Evolutionary conservation across 2,888 invertebrate genomes (phyloP).

Genomic region (Elysia crispata): DNA sequence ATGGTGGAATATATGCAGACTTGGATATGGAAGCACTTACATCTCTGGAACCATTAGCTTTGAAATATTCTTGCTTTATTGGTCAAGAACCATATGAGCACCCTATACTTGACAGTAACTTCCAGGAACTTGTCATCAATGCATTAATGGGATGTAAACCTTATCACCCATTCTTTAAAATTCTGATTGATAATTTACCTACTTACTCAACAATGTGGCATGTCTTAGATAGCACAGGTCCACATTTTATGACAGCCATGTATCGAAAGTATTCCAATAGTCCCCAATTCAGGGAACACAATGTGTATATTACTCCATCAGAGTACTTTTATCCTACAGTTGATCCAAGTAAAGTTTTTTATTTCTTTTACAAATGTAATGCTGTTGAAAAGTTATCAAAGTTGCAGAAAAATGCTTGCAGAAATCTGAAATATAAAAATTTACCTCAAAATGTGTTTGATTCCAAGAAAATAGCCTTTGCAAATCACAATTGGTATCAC

Average conservation of each 20-base stretch:
- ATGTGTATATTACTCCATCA: slow-evolving; percentile 66
- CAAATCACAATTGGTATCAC: slow-evolving; percentile 72
- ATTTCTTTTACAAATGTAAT: slow-evolving; percentile 63
- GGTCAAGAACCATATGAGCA: slow-evolving; percentile 72
- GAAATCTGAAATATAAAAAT: slow-evolving; percentile 61
- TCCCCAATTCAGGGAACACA: slow-evolving; percentile 23
- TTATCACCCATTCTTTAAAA: slow-evolving; percentile 70
- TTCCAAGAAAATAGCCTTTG: slow-evolving; percentile 57
- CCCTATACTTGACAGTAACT: slow-evolving; percentile 68
- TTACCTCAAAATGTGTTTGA: slow-evolving; percentile 54
- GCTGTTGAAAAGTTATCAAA: slow-evolving; percentile 57
- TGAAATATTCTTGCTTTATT: slow-evolving; percentile 67
- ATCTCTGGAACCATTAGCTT: slow-evolving; percentile 64
- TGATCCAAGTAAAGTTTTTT: slow-evolving; percentile 66
- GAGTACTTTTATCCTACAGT: slow-evolving; percentile 71
- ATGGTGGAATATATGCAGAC: slow-evolving; percentile 74
- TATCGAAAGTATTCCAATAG: slow-evolving; percentile 58
- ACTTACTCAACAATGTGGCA: slow-evolving; percentile 68
- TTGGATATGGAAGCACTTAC: slow-evolving; percentile 72
- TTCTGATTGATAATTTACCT: slow-evolving; percentile 63
- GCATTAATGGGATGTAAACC: slow-evolving; percentile 69
- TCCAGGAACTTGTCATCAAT: slow-evolving; percentile 69
- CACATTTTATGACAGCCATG: slow-evolving; percentile 66
- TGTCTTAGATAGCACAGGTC: slow-evolving; percentile 71
- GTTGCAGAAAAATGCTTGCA: slow-evolving; percentile 64